Evolutionary conservation across 2,797 vertebrate genomes (phyloP), one percentile per base, ranked within the genome.

Genomic region (Gallinago stenura): DNA sequence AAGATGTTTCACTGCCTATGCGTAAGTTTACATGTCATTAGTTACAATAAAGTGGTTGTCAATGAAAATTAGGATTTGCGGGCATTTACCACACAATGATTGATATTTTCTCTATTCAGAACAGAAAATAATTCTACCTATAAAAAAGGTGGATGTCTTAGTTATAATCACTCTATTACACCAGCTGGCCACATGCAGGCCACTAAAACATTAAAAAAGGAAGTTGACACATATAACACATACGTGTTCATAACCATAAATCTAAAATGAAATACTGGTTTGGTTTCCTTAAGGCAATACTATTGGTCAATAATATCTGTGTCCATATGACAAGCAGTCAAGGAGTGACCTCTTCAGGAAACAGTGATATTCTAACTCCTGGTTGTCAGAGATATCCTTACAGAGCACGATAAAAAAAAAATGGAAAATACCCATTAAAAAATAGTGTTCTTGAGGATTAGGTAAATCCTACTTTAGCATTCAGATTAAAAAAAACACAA

Each of bases 321-420:
- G 41, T 68, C 78, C 57, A 16, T 41, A 56, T 72, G 51, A 90
- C 75, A 87, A 61, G 54, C 68, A 84, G 84, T 94, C 73, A 91
- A 84, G 85, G 88, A 91, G 78, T 93, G 91, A 92, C 91, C 87
- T 86, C 87, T 93, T 96, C 94, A 95, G 94, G 93, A 94, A 86
- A 73, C 46, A 69, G 37, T 28, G 86, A 43, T 94, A 84, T 70
- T 85, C 90, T 79, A 79, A 68, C 68, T 93, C 31, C 31, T 41
- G 25, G 71, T 85, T 61, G 33, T 69, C 37, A 57, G 26, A 70
- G 30, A 57, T 7, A 15, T 46, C 41, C 26, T 93, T 66, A 62
- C 25, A 82, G 17, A 37, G 31, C 33, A 24, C 53, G 35, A 43
- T 43, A 71, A 66, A 45, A 16, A 69, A 54, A n/a, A 2, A 54